phyloP scores from a whole-genome alignment of 2,113 vertebrate species.

The Pholis gunnellus region DNA sequence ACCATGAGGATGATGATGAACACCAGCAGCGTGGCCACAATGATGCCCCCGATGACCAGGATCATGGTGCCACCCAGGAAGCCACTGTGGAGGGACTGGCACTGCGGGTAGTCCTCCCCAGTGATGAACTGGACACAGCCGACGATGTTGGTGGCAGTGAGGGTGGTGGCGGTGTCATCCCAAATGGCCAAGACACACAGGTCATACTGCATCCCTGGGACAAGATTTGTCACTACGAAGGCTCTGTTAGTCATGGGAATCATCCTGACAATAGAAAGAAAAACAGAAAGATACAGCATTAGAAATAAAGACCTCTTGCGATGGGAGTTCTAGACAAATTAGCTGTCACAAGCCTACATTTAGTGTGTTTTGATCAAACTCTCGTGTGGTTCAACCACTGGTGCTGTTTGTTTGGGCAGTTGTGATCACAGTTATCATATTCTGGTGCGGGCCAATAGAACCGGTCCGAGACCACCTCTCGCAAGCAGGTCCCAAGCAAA shows the following conservation, averaged over 20 bases:
- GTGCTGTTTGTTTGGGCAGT: neutral
- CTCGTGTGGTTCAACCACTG: neutral
- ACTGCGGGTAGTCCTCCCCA: constrained; percentile 92
- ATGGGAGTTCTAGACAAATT: constrained; percentile 71
- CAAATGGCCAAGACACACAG: constrained; percentile 97
- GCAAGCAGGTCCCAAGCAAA: neutral
- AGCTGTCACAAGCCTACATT: neutral
- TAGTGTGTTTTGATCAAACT: neutral
- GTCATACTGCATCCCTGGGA: constrained; percentile 95
- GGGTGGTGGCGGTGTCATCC: constrained; percentile 94
- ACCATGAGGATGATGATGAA: constrained; percentile 98
- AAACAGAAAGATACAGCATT: constrained; percentile 37
- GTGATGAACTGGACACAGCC: constrained; percentile 96
- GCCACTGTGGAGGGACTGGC: constrained; percentile 94
- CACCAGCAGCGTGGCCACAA: constrained; percentile 94
- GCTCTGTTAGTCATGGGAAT: constrained; percentile 94
- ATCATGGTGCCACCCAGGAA: constrained; percentile 98
- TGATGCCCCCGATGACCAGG: constrained; percentile 95
- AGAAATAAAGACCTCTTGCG: constrained; percentile 21
- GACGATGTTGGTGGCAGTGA: constrained; percentile 96
- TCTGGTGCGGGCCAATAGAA: neutral
- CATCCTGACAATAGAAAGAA: constrained; percentile 83
- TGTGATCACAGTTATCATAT: neutral
- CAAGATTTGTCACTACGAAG: constrained; percentile 95
- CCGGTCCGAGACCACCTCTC: neutral